These are phyloP conservation scores for Aspidoscelis tigris DNA, from an alignment of 2,113 vertebrate species.

Conservation along the genomic window DNA sequence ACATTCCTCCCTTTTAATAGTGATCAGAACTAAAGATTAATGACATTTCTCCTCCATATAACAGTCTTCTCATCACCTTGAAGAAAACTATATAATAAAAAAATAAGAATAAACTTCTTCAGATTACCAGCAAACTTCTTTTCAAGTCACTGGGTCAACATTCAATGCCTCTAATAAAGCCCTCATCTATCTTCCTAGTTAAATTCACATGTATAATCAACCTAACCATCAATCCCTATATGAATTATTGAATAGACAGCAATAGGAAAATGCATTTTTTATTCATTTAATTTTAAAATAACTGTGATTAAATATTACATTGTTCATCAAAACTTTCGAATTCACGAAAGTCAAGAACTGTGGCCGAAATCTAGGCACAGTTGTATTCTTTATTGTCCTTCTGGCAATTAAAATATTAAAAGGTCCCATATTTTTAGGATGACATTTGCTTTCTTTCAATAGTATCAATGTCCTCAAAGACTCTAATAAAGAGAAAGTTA, in stretches of 20 bases:
- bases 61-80: neutral
- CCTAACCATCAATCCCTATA: neutral
- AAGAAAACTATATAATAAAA: neutral
- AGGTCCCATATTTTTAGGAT: neutral
- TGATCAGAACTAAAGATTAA: no score
- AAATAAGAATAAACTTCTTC: neutral
- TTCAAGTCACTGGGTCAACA: neutral
- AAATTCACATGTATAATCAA: neutral
- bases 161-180: neutral
- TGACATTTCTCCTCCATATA: neutral
- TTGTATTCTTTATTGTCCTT: neutral
- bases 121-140: neutral
- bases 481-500: neutral
- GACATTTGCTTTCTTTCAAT: neutral
- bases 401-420: neutral
- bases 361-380: neutral
- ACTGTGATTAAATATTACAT: neutral
- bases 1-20: neutral
- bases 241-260: neutral
- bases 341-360: neutral
- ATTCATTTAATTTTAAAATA: neutral
- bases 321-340: neutral
- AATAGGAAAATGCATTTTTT: neutral
- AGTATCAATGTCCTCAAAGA: neutral
- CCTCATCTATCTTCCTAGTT: neutral